Evolutionary conservation across 2,888 invertebrate genomes (phyloP).

Genomic region (Leptopterna dolabrata): DNA sequence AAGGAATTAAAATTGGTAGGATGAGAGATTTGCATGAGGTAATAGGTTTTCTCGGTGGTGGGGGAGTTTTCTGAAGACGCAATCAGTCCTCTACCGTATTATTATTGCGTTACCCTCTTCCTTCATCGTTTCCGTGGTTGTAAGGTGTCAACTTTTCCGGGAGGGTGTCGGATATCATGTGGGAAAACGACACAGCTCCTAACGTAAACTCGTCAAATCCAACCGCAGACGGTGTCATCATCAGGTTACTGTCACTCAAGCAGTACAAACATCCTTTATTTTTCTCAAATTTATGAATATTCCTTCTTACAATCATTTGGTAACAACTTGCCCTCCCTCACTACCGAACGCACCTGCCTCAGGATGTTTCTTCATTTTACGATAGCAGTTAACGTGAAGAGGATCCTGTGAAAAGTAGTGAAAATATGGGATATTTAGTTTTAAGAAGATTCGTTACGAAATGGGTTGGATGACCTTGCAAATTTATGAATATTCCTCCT

Average conservation of each 20-base stretch:
- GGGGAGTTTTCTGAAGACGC: constrained; percentile 26
- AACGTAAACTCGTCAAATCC: not conserved
- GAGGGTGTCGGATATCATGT: not conserved
- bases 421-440: too few species aligned
- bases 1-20: constrained; percentile 55
- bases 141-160: constrained; percentile 4
- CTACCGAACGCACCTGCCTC: too few species aligned
- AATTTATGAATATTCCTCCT: too few species aligned
- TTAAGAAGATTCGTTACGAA: too few species aligned
- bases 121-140: not conserved
- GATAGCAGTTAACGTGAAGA: too few species aligned
- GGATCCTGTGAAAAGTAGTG: too few species aligned
- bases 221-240: not conserved
- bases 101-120: constrained; percentile 34
- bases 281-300: too few species aligned
- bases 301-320: too few species aligned
- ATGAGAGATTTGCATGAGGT: constrained; percentile 51
- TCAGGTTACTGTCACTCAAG: not conserved
- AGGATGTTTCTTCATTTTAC: too few species aligned
- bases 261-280: too few species aligned
- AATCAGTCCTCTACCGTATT: constrained; percentile 36
- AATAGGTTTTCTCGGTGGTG: constrained; percentile 41
- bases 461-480: too few species aligned
- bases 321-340: too few species aligned
- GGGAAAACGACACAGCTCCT: not conserved